A percentile compares a stretch with the other conserved stretches of the same genome.
Evolutionary conservation across 2,113 vertebrate genomes (phyloP).

Genomic region (Oncorhynchus gorbuscha): DNA sequence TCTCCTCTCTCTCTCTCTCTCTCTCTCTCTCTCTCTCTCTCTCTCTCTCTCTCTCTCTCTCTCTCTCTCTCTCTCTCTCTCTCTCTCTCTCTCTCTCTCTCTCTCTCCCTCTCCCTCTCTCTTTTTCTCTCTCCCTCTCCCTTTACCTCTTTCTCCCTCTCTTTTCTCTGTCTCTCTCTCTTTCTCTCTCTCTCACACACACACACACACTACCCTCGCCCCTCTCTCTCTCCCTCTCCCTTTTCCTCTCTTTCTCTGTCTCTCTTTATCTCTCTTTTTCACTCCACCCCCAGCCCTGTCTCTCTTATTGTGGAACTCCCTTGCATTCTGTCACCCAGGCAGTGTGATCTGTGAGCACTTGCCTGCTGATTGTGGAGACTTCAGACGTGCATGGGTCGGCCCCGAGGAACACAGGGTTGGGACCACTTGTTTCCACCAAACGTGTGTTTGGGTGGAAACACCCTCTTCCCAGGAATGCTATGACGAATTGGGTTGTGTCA

Average conservation of each 20-base stretch:
- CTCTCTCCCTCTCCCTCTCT: constrained; percentile 1
- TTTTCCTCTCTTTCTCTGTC: constrained; percentile 13
- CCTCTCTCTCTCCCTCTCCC: not conserved
- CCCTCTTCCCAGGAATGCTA: not conserved
- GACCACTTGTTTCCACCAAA: constrained; percentile 15
- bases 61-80: constrained; percentile 6
- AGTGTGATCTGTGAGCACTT: constrained; percentile 17
- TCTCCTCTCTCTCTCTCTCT: too few relatives aligned
- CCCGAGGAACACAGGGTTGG: not conserved
- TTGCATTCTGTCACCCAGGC: not conserved
- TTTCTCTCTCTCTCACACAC: not conserved
- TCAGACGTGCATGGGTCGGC: constrained; percentile 4
- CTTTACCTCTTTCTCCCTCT: too few relatives aligned
- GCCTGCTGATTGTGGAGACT: constrained; percentile 22
- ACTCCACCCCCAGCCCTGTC: not conserved
- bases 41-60: too few relatives aligned
- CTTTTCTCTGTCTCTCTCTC: constrained; percentile 16
- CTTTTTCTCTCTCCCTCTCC: not conserved
- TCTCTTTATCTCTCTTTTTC: not conserved
- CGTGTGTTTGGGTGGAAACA: not conserved
- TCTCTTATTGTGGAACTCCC: constrained; percentile 26
- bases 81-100: constrained; percentile 5
- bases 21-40: too few relatives aligned
- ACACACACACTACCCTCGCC: too few relatives aligned
- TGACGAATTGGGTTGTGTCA: not conserved